Evolutionary conservation across 2,113 vertebrate species (phyloP).

Genomic region (Prunella himalayana): DNA sequence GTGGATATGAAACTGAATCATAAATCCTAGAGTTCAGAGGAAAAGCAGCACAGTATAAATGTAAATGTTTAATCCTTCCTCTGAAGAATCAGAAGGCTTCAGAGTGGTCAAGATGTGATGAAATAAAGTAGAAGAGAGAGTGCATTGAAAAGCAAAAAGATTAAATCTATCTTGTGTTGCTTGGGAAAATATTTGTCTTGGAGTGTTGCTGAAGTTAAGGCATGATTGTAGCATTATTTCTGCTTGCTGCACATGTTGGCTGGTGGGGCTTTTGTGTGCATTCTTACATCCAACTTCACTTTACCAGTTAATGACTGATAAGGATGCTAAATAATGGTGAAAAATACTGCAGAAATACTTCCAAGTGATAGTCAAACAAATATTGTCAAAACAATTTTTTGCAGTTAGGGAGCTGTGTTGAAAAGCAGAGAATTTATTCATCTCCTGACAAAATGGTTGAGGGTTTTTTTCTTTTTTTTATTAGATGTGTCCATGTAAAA

Average conservation of each 20-base stretch:
- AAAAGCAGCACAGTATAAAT: conserved; percentile 52
- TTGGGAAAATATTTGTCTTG: not conserved
- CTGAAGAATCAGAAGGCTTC: conserved; percentile 34
- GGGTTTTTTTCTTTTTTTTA: not conserved
- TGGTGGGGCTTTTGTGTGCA: not conserved
- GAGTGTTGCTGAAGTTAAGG: not conserved
- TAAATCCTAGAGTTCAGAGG: conserved; percentile 68
- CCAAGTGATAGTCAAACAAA: not conserved
- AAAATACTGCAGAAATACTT: not conserved
- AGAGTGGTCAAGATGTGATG: conserved; percentile 43
- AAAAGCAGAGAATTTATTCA: not conserved
- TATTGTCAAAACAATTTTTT: not conserved
- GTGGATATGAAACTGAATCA: conserved; percentile 69
- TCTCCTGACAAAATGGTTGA: not conserved
- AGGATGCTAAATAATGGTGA: not conserved
- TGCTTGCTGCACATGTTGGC: not conserved
- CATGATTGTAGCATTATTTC: not conserved
- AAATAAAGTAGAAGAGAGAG: conserved; percentile 12
- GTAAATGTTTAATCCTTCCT: conserved; percentile 57
- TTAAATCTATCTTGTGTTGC: not conserved
- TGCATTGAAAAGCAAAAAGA: conserved; percentile 14
- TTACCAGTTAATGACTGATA: not conserved
- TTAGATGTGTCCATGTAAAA: not conserved
- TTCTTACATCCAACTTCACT: not conserved
- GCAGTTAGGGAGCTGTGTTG: not conserved